Evolutionary conservation across 2,888 invertebrate genomes (phyloP).

Genomic region (Oasisia sp.): DNA sequence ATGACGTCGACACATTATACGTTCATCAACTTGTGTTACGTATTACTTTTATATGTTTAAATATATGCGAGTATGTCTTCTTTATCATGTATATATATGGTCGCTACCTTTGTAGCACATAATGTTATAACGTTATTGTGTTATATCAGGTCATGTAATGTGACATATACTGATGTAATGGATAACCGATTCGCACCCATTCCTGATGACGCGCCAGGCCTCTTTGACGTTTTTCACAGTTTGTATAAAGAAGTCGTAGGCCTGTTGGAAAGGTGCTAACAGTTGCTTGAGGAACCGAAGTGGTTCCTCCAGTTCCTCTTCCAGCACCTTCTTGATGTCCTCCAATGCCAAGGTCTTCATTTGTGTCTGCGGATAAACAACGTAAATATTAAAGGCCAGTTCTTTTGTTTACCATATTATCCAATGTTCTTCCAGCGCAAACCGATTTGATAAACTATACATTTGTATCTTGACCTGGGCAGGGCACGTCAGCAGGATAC

Average conservation of each 20-base stretch:
- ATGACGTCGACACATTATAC: not conserved
- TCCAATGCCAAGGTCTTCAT: constrained; percentile 22
- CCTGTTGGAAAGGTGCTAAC: constrained; percentile 22
- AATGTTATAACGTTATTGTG: no score
- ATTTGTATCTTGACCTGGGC: no score
- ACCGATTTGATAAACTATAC: no score
- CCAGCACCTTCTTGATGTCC: constrained; percentile 18
- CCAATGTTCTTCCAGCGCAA: no score
- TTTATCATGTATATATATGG: no score
- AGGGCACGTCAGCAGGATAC: no score
- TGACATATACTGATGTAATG: not conserved
- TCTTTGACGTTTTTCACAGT: constrained; percentile 21
- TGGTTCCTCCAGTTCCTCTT: constrained; percentile 21
- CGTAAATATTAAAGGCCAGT: no score
- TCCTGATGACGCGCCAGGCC: constrained; percentile 25
- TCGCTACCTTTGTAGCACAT: no score
- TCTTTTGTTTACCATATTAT: no score
- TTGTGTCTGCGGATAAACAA: not conserved
- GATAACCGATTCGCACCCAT: constrained; percentile 3
- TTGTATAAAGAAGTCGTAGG: constrained; percentile 19
- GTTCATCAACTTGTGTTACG: no score
- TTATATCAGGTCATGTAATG: not conserved
- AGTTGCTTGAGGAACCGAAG: not conserved
- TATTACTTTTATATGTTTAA: no score
- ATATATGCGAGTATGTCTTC: no score